phyloP scores from a whole-genome alignment of 2,113 vertebrate species.

The Microtus montanus region DNA sequence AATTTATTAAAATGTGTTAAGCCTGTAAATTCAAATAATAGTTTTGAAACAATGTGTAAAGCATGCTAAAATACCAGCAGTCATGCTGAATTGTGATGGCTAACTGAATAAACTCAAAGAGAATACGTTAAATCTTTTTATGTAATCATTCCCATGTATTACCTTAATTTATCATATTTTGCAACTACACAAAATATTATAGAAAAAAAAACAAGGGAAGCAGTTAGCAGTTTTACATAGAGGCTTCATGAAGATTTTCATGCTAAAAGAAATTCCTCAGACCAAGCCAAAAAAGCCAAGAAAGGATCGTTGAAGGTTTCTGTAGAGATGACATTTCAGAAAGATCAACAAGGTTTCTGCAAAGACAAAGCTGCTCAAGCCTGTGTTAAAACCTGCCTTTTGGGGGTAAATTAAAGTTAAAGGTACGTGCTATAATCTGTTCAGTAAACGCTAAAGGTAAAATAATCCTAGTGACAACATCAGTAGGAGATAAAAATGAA shows the following conservation, averaged over 20 bases:
- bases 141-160: not conserved
- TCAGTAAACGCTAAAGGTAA: not conserved
- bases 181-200: not conserved
- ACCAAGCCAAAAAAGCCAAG: not conserved
- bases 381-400: not conserved
- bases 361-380: not conserved
- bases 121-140: not conserved
- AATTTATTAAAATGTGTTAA: not conserved
- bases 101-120: not conserved
- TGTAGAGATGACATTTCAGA: not conserved
- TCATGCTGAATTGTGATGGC: not conserved
- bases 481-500: not conserved
- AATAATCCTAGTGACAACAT: not conserved
- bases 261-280: not conserved
- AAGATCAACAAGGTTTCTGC: not conserved
- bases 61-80: not conserved
- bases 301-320: not conserved
- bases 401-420: not conserved
- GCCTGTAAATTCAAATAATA: not conserved
- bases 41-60: slow-evolving; percentile 39
- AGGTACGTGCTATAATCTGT: not conserved
- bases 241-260: not conserved
- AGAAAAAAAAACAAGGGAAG: not conserved
- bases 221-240: not conserved
- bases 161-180: not conserved